Conservation (phyloP, 1,140 invertebrate genomes). For the Drosophila simulans region DNA sequence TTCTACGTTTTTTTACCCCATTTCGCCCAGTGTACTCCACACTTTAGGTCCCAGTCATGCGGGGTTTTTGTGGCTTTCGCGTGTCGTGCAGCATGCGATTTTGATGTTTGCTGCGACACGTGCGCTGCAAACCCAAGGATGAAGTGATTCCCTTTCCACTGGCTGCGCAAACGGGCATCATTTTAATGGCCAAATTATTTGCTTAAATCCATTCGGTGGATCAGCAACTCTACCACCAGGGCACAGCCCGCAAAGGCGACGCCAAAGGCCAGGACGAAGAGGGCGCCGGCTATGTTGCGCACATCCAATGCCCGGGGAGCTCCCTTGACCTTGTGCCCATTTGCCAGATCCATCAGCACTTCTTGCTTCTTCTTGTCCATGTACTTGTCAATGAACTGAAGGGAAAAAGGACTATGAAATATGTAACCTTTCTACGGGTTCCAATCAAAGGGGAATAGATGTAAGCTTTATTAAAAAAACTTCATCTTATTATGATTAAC, state of each 20-base stretch:
- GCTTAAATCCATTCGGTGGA: conserved; percentile 16
- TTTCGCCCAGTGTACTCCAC: conserved; percentile 4
- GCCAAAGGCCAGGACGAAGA: conserved; percentile 75
- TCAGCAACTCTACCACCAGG: conserved; percentile 38
- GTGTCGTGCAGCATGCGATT: conserved; percentile 43
- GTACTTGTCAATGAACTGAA: conserved; percentile 58
- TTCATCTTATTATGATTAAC: too few species aligned
- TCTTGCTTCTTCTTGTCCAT: conserved; percentile 70
- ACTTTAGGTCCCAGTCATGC: background rate
- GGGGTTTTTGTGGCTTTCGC: conserved; percentile 37
- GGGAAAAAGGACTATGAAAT: background rate
- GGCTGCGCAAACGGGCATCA: conserved; percentile 18
- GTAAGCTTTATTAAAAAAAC: too few species aligned
- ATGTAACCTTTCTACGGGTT: too few species aligned
- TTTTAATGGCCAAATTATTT: conserved; percentile 38
- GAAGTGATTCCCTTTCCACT: conserved; percentile 15
- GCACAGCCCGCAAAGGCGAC: conserved; percentile 42
- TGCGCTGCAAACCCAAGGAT: conserved; percentile 19
- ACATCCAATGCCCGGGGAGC: conserved; percentile 63
- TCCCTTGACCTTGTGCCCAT: conserved; percentile 53
- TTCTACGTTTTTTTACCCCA: too few species aligned
- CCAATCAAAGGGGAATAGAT: too few species aligned
- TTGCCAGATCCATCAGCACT: conserved; percentile 60
- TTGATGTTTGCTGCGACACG: conserved; percentile 51
- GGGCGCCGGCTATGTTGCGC: conserved; percentile 67